These are phyloP conservation scores for Macrosteles quadrilineatus DNA, from an alignment of 1,140 invertebrate species.

Conservation along the genomic window DNA sequence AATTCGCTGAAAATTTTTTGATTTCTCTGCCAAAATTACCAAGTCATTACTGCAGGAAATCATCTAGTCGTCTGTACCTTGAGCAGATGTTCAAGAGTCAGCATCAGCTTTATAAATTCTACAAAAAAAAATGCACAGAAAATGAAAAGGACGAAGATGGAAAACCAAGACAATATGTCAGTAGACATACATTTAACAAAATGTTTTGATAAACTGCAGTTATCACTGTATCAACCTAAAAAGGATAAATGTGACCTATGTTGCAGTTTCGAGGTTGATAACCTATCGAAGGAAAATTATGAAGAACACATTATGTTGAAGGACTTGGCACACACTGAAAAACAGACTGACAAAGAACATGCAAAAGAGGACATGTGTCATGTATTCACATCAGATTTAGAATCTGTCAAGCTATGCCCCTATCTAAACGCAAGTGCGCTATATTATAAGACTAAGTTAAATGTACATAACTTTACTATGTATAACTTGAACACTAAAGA, in stretches of 20 bases:
- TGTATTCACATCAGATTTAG: slow-evolving; percentile 41
- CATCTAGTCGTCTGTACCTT: background rate
- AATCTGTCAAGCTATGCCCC: slow-evolving; percentile 41
- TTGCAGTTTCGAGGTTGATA: background rate
- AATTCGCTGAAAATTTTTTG: background rate
- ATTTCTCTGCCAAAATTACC: background rate
- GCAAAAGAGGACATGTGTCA: slow-evolving; percentile 22
- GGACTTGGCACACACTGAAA: slow-evolving; percentile 26
- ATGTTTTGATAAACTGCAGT: background rate
- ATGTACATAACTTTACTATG: slow-evolving; percentile 43
- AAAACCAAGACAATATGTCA: too few relatives aligned
- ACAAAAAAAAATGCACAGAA: background rate
- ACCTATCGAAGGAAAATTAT: slow-evolving; percentile 33
- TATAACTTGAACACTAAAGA: slow-evolving; percentile 36
- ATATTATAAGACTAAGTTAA: slow-evolving; percentile 47
- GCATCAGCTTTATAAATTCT: background rate
- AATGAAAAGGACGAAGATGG: slow-evolving; percentile 3
- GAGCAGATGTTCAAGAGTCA: background rate
- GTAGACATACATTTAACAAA: slow-evolving; percentile 21
- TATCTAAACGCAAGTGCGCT: slow-evolving; percentile 42
- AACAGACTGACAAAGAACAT: slow-evolving; percentile 22
- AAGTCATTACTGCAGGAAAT: background rate
- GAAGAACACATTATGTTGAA: slow-evolving; percentile 28
- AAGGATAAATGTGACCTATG: slow-evolving; percentile 22
- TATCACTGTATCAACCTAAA: slow-evolving; percentile 8